Base-by-base conservation (phyloP, 2,888 invertebrate species). In the Nesidiocoris tenuis region DNA sequence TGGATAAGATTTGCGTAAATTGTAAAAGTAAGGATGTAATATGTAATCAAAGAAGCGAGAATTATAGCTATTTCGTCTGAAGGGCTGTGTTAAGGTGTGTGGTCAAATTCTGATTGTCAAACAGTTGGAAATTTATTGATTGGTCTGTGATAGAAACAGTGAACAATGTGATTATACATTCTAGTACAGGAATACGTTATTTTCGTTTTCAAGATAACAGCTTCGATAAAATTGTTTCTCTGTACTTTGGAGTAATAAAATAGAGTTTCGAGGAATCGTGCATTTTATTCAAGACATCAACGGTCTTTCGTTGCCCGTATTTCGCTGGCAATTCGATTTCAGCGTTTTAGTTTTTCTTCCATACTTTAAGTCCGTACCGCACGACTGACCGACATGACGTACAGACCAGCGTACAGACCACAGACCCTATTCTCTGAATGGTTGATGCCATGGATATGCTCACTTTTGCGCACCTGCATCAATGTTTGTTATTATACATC, bases 161-260 rank as follows among this genome's bases (percentile, higher is more conserved):
- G 61, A 64, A 74, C 76, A 78, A 76, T 78, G 78, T 78, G 78
- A 78, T 78, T 70, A 55, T 75, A 74, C 74, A 76, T 72, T 78
- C 74, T 77, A 77, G 77, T 77, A 77, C 68, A 76, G 76, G 39
- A 77, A 59, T 59, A 68, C 64, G 57, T 67, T 70, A 70, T 72
- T 72, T 54, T 70, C 70, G 24, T 70, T 61, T 39, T 39, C 17
- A 72, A 25, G 59, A 61, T 61, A 61, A 72, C 19, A 22, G 72
- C 63, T 72, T 72, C 61, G 61, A 54, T 61, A 25, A 61, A 25
- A 25, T 19, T 59, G 25, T 70, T 61, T 72, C 61, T 39, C 19
- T 59, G 70, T 72, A 16, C 23, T 61, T 56, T 63, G 61, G 39
- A 39, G 39, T 39, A 39, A 39, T 39, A 39, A 39, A 39, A 61